Conservation (phyloP, 1,140 invertebrate species). For the Cepaea nemoralis region DNA sequence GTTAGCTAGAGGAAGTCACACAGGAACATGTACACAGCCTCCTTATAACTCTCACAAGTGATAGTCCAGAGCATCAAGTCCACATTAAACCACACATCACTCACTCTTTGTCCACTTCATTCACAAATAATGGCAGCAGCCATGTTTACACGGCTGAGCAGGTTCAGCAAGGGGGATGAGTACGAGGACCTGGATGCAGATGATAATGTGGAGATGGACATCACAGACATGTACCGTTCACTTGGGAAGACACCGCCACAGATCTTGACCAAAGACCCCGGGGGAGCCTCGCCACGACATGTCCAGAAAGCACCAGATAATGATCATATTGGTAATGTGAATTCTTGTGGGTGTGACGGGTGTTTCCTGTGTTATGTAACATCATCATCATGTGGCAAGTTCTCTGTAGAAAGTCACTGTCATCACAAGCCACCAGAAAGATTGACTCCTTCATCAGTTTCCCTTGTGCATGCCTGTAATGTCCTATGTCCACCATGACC, state of each 20-base stretch:
- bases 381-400: no score
- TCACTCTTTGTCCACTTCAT: neutral
- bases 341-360: no score
- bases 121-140: slow-evolving; percentile 30
- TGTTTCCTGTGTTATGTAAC: no score
- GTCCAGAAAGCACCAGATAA: slow-evolving; percentile 17
- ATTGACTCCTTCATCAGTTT: no score
- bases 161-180: slow-evolving; percentile 53
- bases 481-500: no score
- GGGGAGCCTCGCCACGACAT: neutral
- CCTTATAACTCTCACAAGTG: neutral
- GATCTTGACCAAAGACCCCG: slow-evolving; percentile 40
- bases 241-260: slow-evolving; percentile 19
- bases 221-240: slow-evolving; percentile 54
- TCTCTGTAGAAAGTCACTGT: no score
- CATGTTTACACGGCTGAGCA: slow-evolving; percentile 59
- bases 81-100: neutral
- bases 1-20: no score
- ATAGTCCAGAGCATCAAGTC: neutral
- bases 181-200: slow-evolving; percentile 61
- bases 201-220: slow-evolving; percentile 61
- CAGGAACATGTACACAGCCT: neutral
- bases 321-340: neutral
- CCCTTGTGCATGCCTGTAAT: no score
- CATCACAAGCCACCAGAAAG: no score